phyloP scores from a whole-genome alignment of 2,888 invertebrate genomes.

The Epistrophe eligans region DNA sequence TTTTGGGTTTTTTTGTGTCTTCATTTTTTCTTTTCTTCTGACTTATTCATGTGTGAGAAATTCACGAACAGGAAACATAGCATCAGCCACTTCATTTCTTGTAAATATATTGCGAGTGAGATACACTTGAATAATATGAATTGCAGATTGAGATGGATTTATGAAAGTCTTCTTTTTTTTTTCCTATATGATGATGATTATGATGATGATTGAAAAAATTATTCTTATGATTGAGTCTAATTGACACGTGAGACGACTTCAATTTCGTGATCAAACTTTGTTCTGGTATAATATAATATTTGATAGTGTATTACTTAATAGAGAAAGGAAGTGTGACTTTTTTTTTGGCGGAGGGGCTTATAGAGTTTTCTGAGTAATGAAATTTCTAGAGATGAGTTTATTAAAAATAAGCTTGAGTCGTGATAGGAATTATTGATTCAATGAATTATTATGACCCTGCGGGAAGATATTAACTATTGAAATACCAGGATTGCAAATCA shows the following conservation, averaged over 20 bases:
- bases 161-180: slow-evolving; percentile 64
- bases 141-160: slow-evolving; percentile 53
- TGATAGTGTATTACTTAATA: slow-evolving; percentile 47
- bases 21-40: not conserved
- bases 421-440: slow-evolving; percentile 49
- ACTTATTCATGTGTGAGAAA: slow-evolving; percentile 72
- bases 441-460: slow-evolving; percentile 10
- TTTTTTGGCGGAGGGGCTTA: not conserved
- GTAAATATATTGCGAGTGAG: not conserved
- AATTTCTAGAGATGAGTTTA: not conserved
- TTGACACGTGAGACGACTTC: slow-evolving; percentile 60
- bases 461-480: not conserved
- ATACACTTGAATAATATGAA: slow-evolving; percentile 43
- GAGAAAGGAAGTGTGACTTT: slow-evolving; percentile 62
- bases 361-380: not conserved
- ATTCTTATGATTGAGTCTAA: slow-evolving; percentile 65
- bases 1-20: slow-evolving; percentile 10
- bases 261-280: slow-evolving; percentile 51
- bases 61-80: slow-evolving; percentile 69
- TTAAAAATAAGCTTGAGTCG: not conserved
- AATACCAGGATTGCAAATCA: not conserved
- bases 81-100: not conserved
- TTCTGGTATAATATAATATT: slow-evolving; percentile 34
- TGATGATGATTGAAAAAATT: slow-evolving; percentile 32
- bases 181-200: slow-evolving; percentile 4